Conservation (phyloP, 2,797 vertebrate species). For the Lutra lutra region DNA sequence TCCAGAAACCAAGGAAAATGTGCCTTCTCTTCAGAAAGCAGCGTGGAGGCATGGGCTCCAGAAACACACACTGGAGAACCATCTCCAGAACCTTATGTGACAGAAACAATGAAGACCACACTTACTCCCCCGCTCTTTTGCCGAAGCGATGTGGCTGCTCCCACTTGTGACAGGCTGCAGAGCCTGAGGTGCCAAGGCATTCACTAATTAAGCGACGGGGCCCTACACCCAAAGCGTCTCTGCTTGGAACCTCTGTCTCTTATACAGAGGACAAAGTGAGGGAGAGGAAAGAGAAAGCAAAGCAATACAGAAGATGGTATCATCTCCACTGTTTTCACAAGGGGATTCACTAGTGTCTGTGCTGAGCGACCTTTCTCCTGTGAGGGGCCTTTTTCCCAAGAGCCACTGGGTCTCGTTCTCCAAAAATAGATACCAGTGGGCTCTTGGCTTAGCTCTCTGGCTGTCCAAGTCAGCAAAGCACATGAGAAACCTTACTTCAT, state of each 20-base stretch:
- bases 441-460: conserved; percentile 13
- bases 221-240: conserved; percentile 24
- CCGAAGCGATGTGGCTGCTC: background rate
- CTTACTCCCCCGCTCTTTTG: background rate
- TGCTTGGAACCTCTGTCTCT: background rate
- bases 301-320: background rate
- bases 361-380: background rate
- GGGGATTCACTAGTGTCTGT: background rate
- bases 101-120: background rate
- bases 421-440: background rate
- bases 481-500: background rate
- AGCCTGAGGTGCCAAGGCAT: background rate
- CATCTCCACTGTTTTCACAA: background rate
- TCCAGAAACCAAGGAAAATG: conserved; percentile 35
- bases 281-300: background rate
- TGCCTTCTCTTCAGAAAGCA: conserved; percentile 25
- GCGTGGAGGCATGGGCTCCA: background rate
- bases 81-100: background rate
- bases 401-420: background rate
- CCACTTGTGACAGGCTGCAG: background rate
- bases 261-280: background rate
- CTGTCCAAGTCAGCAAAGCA: background rate
- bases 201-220: background rate
- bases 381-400: background rate
- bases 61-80: background rate